These are phyloP conservation scores for Gnathonemus echidnorhynchus DNA, from an alignment of 2,113 vertebrate species.

Conservation along the genomic window DNA sequence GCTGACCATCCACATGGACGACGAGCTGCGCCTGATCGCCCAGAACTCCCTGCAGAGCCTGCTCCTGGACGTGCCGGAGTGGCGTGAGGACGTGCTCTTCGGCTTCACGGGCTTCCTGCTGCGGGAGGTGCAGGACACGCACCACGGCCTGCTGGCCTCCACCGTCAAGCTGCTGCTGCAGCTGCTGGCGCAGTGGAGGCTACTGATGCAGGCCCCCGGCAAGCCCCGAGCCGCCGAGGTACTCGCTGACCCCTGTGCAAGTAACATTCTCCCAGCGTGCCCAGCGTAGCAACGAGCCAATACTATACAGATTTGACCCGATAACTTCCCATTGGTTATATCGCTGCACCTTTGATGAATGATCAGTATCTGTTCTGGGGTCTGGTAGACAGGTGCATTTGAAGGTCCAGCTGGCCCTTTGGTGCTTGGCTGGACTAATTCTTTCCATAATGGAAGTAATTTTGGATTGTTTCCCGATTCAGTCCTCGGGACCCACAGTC, in stretches of 20 bases:
- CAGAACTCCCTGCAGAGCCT: slow-evolving; percentile 96
- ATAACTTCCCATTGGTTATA: not conserved
- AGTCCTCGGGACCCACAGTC: not conserved
- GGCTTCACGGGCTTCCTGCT: slow-evolving; percentile 93
- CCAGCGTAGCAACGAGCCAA: not conserved
- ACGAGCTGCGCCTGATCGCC: slow-evolving; percentile 93
- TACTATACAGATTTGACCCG: not conserved
- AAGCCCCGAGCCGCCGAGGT: slow-evolving; percentile 80
- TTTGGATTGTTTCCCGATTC: not conserved
- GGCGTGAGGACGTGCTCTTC: slow-evolving; percentile 93
- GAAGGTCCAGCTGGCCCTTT: not conserved
- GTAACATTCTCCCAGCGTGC: not conserved
- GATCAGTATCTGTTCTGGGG: not conserved
- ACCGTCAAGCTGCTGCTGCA: slow-evolving; percentile 93
- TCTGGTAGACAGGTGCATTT: not conserved
- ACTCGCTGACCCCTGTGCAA: not conserved
- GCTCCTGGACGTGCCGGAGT: slow-evolving; percentile 91
- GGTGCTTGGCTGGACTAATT: not conserved
- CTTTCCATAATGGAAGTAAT: not conserved
- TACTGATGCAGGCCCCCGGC: slow-evolving; percentile 81
- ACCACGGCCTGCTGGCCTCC: slow-evolving; percentile 86
- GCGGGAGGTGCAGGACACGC: slow-evolving; percentile 89
- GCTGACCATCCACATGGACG: slow-evolving; percentile 96
- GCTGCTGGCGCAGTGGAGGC: slow-evolving; percentile 91
- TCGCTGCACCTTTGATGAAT: not conserved